Base-by-base conservation (phyloP, 64 coral and sea anemone genomes). In the Pocillopora damicornis region DNA sequence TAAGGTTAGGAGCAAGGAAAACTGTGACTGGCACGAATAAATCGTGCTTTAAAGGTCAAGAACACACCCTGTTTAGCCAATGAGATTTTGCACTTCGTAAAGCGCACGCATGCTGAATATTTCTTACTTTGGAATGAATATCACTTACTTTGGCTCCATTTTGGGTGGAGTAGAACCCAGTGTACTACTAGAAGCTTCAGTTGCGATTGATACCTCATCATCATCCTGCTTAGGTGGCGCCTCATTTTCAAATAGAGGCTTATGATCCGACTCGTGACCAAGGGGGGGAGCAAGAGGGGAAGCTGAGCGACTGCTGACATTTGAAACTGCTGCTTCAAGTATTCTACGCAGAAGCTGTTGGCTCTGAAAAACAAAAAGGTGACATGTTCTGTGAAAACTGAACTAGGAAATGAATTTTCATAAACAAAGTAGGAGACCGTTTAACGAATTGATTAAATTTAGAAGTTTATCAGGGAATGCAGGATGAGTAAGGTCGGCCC, bases 91-190 rank as follows among this genome's bases (percentile, higher is more conserved):
- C 42, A 51, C 42, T 51, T 51, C 7, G 42, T 51, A 51, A 51
- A 51, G 42, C 42, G 42, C 42, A 51, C 7, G 42, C 42, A 51
- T 51, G 42, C 7, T 51, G 7, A 51, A 51, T 51, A 51, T 51
- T 51, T 51, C 42, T 51, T 51, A 7, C 42, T 7, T 51, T 51
- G 42, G 25, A 26, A 10, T 16, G 37, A 59, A 12, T 20, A 15
- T 85, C 9, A 76, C 89, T 85, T 84, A 90, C 88, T 42, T 11
- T 12, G 38, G 59, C 36, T 78, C 74, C 57, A 65, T 6, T 85
- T 90, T 84, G 58, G 89, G 89, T 1, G 89, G 80, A 5, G 89
- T 90, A 15, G 89, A 90, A 58, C 80, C 89, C 18, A 90, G 37
- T 17, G 89, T 90, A 25, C 81, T 85, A 12, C 81, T 85, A 14